Conservation (phyloP, 2,888 invertebrate species). For the Stratiomys singularior region DNA sequence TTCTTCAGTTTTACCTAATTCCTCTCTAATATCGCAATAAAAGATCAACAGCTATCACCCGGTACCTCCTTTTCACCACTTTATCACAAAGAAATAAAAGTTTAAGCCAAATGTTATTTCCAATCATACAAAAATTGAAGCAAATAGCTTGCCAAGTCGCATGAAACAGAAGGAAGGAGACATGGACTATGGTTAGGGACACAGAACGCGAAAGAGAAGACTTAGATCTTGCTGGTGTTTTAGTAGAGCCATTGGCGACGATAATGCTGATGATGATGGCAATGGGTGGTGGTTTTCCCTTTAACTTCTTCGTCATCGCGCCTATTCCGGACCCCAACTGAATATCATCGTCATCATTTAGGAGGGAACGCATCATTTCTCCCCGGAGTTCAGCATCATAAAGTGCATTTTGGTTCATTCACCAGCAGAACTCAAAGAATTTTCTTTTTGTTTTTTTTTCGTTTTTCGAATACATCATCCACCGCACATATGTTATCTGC, state of each 20-base stretch:
- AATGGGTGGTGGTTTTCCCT: not conserved
- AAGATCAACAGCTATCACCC: not conserved
- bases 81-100: not conserved
- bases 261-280: not conserved
- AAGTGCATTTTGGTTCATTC: constrained; percentile 22
- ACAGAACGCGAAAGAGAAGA: not conserved
- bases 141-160: not conserved
- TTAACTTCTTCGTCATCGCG: not conserved
- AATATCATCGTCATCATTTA: constrained; percentile 10
- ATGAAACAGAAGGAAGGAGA: not conserved
- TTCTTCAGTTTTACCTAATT: no score
- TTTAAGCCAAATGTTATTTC: not conserved
- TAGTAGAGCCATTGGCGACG: not conserved
- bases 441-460: no score
- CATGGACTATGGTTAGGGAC: not conserved
- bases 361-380: constrained; percentile 6
- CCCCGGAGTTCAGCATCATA: not conserved
- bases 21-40: no score
- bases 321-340: not conserved
- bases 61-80: not conserved
- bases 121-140: not conserved
- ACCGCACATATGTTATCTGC: not conserved
- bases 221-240: not conserved
- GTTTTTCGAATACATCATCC: not conserved
- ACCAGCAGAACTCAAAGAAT: not conserved